phyloP scores from a whole-genome alignment of 2,888 invertebrate species.

The Ormyrus thymus region DNA sequence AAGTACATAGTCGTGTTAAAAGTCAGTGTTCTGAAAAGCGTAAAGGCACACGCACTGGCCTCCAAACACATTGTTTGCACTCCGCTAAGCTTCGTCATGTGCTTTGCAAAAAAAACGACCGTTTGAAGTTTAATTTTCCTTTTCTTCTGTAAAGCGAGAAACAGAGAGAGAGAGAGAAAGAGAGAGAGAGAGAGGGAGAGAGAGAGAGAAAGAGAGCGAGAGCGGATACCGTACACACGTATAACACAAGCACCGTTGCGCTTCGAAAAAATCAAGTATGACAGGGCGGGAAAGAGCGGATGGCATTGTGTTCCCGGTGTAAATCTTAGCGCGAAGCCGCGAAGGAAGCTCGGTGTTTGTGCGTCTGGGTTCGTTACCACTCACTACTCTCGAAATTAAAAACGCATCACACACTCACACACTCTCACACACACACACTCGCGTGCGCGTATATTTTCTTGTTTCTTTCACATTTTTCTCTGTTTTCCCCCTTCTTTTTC shows the following conservation, averaged over 20 bases:
- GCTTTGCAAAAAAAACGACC: slow-evolving; percentile 36
- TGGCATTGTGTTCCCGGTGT: too few species aligned
- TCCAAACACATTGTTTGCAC: slow-evolving; percentile 94
- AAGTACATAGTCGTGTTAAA: slow-evolving; percentile 56
- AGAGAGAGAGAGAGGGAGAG: slow-evolving; percentile 20
- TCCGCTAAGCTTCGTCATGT: slow-evolving; percentile 76
- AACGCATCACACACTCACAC: too few species aligned
- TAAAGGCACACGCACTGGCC: slow-evolving; percentile 79
- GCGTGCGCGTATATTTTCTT: slow-evolving; percentile 3
- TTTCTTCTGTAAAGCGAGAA: slow-evolving; percentile 34
- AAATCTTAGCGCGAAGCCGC: too few species aligned
- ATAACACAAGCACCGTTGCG: too few species aligned
- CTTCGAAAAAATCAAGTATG: too few species aligned
- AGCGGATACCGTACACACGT: not conserved
- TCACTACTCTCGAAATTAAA: too few species aligned
- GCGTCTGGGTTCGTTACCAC: too few species aligned
- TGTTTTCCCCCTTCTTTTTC: not conserved
- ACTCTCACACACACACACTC: not conserved
- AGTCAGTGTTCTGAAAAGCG: slow-evolving; percentile 57
- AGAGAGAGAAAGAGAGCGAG: slow-evolving; percentile 9
- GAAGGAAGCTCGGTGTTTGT: too few species aligned
- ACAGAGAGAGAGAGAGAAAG: slow-evolving; percentile 24
- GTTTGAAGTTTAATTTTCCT: slow-evolving; percentile 44
- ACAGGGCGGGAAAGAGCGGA: too few species aligned
- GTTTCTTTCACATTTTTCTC: not conserved